These are phyloP conservation scores for Meles meles DNA, from an alignment of 2,113 vertebrate genomes.

Conservation along the genomic window DNA sequence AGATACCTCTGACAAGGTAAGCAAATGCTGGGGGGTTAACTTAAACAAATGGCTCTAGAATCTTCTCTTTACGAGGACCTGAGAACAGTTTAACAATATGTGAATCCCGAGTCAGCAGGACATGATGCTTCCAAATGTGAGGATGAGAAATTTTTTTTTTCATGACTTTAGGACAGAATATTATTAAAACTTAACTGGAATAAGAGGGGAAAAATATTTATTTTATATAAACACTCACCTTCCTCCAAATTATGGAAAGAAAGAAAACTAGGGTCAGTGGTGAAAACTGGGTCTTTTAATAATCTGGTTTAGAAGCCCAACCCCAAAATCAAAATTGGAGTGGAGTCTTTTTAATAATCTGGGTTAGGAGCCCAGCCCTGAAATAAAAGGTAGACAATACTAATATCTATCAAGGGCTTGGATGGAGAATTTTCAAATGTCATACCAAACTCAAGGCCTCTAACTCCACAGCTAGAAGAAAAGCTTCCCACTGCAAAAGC, in stretches of 20 bases:
- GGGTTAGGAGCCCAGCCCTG: constrained; percentile 55
- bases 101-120: constrained; percentile 34
- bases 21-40: constrained; percentile 54
- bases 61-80: constrained; percentile 48
- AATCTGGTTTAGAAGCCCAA: constrained; percentile 42
- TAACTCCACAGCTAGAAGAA: not conserved
- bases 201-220: constrained; percentile 25
- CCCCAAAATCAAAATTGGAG: constrained; percentile 25
- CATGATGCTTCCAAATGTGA: constrained; percentile 47
- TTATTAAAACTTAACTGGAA: constrained; percentile 55
- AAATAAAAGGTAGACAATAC: constrained; percentile 56
- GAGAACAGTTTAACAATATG: constrained; percentile 45
- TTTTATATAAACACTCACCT: constrained; percentile 17
- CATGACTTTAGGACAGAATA: constrained; percentile 61
- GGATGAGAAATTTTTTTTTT: not conserved
- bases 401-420: constrained; percentile 59
- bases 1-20: constrained; percentile 79
- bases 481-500: not conserved
- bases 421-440: constrained; percentile 51
- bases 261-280: constrained; percentile 39
- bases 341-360: constrained; percentile 62
- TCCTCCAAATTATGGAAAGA: constrained; percentile 20
- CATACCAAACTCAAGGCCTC: constrained; percentile 28
- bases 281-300: constrained; percentile 11
- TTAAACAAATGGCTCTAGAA: constrained; percentile 53